phyloP scores from a whole-genome alignment of 1,140 invertebrate species.

The Drosophila ananassae region DNA sequence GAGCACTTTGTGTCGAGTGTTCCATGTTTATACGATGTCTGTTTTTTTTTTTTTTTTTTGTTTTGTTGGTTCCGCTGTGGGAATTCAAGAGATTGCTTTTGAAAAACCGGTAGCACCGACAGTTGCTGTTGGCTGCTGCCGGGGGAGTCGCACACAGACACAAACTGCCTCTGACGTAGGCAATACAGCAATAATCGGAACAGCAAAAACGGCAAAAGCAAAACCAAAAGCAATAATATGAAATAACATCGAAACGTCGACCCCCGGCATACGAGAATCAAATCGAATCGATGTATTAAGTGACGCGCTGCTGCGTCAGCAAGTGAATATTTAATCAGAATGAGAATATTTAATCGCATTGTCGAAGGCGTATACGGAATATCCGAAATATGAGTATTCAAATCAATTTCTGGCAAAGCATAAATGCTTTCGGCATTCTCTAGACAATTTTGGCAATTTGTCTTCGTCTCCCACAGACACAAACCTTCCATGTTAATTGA shows the following conservation, averaged over 20 bases:
- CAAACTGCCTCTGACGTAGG: conserved; percentile 66
- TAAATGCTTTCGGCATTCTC: not conserved
- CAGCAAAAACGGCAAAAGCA: conserved; percentile 14
- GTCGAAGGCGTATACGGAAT: conserved; percentile 43
- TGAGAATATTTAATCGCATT: conserved; percentile 66
- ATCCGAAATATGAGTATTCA: conserved; percentile 47
- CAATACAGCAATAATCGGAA: conserved; percentile 51
- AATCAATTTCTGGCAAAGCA: conserved; percentile 24
- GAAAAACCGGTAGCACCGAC: conserved; percentile 50
- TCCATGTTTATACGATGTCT: conserved; percentile 38
- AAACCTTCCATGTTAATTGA: conserved; percentile 49
- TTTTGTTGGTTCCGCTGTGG: conserved; percentile 36
- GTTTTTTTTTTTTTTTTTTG: conserved; percentile 22
- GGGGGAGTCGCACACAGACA: conserved; percentile 27
- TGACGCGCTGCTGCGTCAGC: conserved; percentile 77
- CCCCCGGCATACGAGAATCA: conserved; percentile 34
- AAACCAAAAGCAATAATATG: conserved; percentile 38
- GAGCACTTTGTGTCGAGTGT: conserved; percentile 14
- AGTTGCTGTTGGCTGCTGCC: conserved; percentile 23
- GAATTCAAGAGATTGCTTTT: conserved; percentile 57
- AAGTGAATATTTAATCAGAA: conserved; percentile 79
- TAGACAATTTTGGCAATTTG: conserved; percentile 17
- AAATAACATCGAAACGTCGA: conserved; percentile 51
- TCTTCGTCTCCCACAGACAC: conserved; percentile 6
- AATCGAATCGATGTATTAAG: conserved; percentile 50